Evolutionary conservation across 2,888 invertebrate species (phyloP), one percentile per base, ranked within the genome.

Genomic region (Sepiola atlantica): DNA sequence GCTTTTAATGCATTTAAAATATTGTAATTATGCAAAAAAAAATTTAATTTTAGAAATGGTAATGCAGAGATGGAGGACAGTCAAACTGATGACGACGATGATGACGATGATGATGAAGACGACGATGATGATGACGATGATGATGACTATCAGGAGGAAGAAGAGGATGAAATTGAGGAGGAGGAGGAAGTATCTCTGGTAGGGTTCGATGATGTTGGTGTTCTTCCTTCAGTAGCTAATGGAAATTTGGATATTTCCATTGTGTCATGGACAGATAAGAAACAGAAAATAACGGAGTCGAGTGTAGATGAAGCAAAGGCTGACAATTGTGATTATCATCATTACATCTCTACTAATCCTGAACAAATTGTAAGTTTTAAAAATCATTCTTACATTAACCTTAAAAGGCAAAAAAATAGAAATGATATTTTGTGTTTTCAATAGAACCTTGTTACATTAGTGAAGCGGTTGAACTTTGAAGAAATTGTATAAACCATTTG

Each of bases 281-380:
- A 35, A 61, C 92, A 92, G 45, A 93, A 92, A 92, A 45, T 28
- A 61, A 93, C 54, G 8, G 93, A 55, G 55, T 61, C 93, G 28
- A n/a, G 54, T 92, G 45, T 92, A n/a, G 92, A 92, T 93, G 93
- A 55, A 93, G 94, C 93, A 77, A 77, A 77, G 61, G 92, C 95
- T 0, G 96, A 96, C 55, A 95, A 95, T 94, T 97, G 97, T 96
- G 96, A 96, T 95, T 97, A 96, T 95, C 96, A 96, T 94, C 97
- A 96, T 94, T 97, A 96, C 95, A 95, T 96, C 14, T 95, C 95
- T 18, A 96, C 96, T 21, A 96, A 96, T 94, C 94, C 96, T 55
- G 96, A 96, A 95, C 96, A 96, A 95, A 95, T 96, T 95, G 96
- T 95, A 94, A 95, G 95, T 94, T 45, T 2, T 45, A 45, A 92